Percentiles rank a stretch among this genome's conserved stretches.
phyloP scores from a whole-genome alignment of 2,888 invertebrate species.

The Agriotes lineatus region DNA sequence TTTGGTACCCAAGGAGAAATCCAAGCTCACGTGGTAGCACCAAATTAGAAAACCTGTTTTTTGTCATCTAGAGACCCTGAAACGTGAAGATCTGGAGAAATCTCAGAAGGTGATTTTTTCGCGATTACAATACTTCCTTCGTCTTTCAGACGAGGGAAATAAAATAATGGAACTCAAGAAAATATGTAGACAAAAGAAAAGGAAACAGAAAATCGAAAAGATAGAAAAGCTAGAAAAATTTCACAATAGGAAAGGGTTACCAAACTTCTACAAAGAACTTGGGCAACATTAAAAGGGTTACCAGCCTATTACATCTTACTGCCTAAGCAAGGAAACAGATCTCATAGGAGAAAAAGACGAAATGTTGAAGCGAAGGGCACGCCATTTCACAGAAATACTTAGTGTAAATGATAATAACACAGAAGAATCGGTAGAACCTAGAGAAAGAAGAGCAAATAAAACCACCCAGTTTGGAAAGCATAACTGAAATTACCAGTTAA shows the following conservation, averaged over 20 bases:
- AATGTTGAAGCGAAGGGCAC: not conserved
- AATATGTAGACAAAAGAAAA: conserved; percentile 3
- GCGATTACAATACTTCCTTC: too few species aligned
- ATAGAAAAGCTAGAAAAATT: not conserved
- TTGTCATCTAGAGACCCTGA: too few species aligned
- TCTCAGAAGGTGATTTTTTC: too few species aligned
- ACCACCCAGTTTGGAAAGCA: not conserved
- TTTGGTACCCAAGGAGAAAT: too few species aligned
- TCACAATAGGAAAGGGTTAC: not conserved
- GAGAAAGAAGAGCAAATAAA: not conserved
- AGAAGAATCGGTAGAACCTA: not conserved
- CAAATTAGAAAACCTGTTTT: too few species aligned
- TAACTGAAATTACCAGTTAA: not conserved
- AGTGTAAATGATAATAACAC: not conserved
- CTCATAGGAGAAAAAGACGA: too few species aligned
- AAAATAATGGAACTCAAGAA: not conserved
- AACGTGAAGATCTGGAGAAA: too few species aligned
- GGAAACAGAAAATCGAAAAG: not conserved
- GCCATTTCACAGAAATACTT: not conserved
- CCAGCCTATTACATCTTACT: not conserved
- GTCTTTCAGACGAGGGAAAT: too few species aligned
- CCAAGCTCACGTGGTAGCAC: too few species aligned
- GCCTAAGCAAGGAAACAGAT: not conserved
- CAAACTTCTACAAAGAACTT: not conserved
- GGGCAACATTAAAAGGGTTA: not conserved